These are phyloP conservation scores for Lordiphosa collinella DNA, from an alignment of 1,140 invertebrate species.

Conservation along the genomic window DNA sequence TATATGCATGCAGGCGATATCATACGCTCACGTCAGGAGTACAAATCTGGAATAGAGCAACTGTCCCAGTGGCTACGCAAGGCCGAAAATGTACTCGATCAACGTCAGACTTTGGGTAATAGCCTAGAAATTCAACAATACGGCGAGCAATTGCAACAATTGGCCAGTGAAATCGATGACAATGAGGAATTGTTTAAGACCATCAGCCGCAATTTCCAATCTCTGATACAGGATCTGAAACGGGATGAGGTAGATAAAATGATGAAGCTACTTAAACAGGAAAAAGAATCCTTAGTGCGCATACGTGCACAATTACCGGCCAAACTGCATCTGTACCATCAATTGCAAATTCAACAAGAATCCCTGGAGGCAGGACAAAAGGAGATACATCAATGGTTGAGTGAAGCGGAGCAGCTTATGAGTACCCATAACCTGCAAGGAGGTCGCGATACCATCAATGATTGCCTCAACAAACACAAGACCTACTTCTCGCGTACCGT, in stretches of 20 bases:
- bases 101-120: slow-evolving; percentile 85
- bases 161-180: slow-evolving; percentile 90
- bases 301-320: slow-evolving; percentile 89
- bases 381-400: slow-evolving; percentile 92
- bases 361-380: slow-evolving; percentile 91
- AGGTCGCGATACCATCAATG: slow-evolving; percentile 87
- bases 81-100: slow-evolving; percentile 85
- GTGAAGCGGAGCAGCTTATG: slow-evolving; percentile 89
- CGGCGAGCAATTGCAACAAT: slow-evolving; percentile 87
- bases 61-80: slow-evolving; percentile 89
- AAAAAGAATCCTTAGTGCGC: slow-evolving; percentile 91
- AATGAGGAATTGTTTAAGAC: slow-evolving; percentile 94
- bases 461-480: slow-evolving; percentile 90
- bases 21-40: slow-evolving; percentile 89
- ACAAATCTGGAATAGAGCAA: slow-evolving; percentile 87
- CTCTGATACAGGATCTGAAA: slow-evolving; percentile 92
- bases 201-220: slow-evolving; percentile 94
- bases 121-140: slow-evolving; percentile 89
- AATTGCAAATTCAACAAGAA: slow-evolving; percentile 93
- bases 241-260: slow-evolving; percentile 94
- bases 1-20: slow-evolving; percentile 94
- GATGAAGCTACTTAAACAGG: slow-evolving; percentile 93
- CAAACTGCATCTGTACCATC: slow-evolving; percentile 89
- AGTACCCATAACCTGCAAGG: slow-evolving; percentile 82
- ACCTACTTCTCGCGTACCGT: slow-evolving; percentile 92